phyloP scores from a whole-genome alignment of 2,888 invertebrate species.

The Sceliomorpha sp. region DNA sequence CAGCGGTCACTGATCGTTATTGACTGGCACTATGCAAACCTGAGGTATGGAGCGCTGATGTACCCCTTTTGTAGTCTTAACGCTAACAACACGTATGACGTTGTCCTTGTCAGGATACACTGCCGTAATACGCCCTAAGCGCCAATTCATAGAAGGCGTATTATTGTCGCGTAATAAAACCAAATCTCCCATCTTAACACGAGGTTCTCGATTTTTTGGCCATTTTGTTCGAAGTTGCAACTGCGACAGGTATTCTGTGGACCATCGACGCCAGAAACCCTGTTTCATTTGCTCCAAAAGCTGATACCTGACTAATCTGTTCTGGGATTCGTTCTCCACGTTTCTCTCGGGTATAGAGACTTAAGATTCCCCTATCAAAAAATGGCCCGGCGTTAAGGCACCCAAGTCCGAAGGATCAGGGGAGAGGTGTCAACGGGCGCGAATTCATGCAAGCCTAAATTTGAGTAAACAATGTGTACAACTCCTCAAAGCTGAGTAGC shows the following conservation, averaged over 20 bases:
- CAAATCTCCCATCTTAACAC: background rate
- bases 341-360: no score
- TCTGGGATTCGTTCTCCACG: no score
- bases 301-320: no score
- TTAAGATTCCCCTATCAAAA: no score
- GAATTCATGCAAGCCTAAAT: no score
- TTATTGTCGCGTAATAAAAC: background rate
- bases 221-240: slow-evolving; percentile 7
- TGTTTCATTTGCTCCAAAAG: no score
- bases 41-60: slow-evolving; percentile 2
- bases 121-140: background rate
- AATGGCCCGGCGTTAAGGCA: no score
- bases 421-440: no score
- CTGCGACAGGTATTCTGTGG: slow-evolving; percentile 5
- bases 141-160: slow-evolving; percentile 4
- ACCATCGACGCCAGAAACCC: background rate
- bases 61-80: slow-evolving; percentile 1
- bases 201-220: background rate
- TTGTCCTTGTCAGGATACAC: background rate
- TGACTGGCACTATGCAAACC: background rate
- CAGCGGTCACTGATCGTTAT: background rate
- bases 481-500: no score
- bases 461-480: no score
- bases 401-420: no score
- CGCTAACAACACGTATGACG: background rate